Conservation (phyloP, 2,113 vertebrate species). For the Toxostoma redivivum region DNA sequence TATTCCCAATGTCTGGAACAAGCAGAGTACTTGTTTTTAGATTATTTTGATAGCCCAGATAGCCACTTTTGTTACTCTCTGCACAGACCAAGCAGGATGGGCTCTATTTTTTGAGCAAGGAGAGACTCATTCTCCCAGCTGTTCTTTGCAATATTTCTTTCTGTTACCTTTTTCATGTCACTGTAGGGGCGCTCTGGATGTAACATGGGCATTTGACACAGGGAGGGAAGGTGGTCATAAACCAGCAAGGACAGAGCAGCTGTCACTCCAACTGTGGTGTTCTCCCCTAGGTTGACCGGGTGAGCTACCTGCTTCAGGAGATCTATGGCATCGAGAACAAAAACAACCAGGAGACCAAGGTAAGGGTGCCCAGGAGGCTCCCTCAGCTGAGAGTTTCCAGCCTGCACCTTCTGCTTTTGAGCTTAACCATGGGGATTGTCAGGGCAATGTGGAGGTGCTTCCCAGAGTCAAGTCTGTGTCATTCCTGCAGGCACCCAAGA, state of each 20-base stretch:
- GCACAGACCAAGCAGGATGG: neutral
- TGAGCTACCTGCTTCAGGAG: constrained; percentile 98
- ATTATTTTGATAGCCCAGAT: neutral
- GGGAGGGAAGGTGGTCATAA: neutral
- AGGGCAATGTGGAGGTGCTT: neutral
- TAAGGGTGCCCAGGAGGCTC: constrained; percentile 19
- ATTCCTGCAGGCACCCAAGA: neutral
- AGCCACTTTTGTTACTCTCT: neutral
- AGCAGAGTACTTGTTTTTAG: neutral
- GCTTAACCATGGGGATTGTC: neutral
- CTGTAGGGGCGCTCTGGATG: neutral
- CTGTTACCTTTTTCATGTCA: neutral
- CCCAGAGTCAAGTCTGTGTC: neutral
- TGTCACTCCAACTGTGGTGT: neutral
- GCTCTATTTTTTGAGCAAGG: neutral
- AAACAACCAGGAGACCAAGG: constrained; percentile 98
- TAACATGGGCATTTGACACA: neutral
- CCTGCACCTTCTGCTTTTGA: neutral
- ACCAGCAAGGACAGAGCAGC: neutral
- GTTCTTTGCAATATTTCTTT: neutral
- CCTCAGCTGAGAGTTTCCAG: neutral
- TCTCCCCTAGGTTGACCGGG: constrained; percentile 87
- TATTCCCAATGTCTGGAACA: neutral
- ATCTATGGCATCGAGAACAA: constrained; percentile 99
- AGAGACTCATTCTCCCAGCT: neutral